Evolutionary conservation across 2,888 invertebrate species (phyloP), one percentile per base, ranked within the genome.

Genomic region (Eremobia ochroleuca): DNA sequence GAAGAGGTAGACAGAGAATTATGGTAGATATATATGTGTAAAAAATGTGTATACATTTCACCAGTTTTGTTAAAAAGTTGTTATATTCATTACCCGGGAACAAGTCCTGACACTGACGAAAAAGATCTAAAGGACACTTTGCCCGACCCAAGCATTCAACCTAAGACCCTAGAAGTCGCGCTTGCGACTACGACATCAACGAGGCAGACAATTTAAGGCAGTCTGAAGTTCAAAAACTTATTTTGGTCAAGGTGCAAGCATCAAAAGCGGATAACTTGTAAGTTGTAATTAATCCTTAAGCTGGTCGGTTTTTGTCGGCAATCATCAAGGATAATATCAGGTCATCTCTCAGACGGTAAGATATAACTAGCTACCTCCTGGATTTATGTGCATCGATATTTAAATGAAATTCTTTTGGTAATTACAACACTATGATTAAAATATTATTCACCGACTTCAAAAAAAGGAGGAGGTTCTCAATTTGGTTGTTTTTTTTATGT

Each of bases 201-300:
- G 18, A 37, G 9, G 59, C 18, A 18, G 11, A 4, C 0, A 52
- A 55, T 37, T 46, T 21, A 52, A 66, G 1, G 37, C 40, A 31
- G 37, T 61, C 58, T 75, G 58, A 75, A 75, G 69, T 68, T 76
- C 66, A 77, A 59, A 78, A 76, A 40, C 13, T 8, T 66, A 81
- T 75, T 31, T 86, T 62, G 81, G 86, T 88, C 88, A 87, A 88
- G 88, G 86, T 13, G 37, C 9, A 46, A 21, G 55, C 55, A 55
- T 71, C 34, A 72, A 73, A 82, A 74, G 49, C 46, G 31, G 58
- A 65, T 65, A 76, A 62, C 64, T 68, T 70, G 46, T 21, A 34
- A 72, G 34, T 21, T 37, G 78, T 76, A 68, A 87, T 87, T 76
- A 79, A 80, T 77, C 67, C 77, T 72, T 59, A 75, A 37, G 73